Conservation (phyloP, 2,797 vertebrate species). For the Adelosebastes latens region DNA sequence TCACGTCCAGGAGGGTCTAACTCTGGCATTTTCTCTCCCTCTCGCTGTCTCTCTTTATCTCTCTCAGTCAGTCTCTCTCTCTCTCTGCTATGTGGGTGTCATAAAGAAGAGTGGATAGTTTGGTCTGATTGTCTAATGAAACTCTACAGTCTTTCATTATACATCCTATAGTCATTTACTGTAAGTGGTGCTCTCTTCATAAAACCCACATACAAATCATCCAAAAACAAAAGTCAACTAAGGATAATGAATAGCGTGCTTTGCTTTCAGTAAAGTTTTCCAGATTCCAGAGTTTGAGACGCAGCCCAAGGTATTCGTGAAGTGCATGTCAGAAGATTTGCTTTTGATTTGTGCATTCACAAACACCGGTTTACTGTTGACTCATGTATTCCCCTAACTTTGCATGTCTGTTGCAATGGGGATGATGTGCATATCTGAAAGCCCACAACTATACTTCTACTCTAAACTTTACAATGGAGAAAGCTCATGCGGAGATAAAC, state of each 20-base stretch:
- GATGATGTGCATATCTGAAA: conserved; percentile 19
- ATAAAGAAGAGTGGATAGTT: conserved; percentile 64
- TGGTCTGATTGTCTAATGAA: conserved; percentile 69
- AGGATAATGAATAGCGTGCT: not conserved
- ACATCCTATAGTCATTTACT: conserved; percentile 49
- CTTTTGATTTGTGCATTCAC: conserved; percentile 27
- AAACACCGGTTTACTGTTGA: conserved; percentile 16
- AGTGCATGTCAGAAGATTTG: conserved; percentile 10
- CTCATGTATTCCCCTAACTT: conserved; percentile 7
- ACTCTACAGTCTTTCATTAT: conserved; percentile 38
- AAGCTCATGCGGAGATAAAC: conserved; percentile 17
- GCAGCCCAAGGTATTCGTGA: not conserved
- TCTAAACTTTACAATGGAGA: conserved; percentile 26
- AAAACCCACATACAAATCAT: conserved; percentile 28
- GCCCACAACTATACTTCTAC: not conserved
- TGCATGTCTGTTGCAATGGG: conserved; percentile 12
- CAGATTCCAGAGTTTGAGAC: not conserved
- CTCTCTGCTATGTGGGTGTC: conserved; percentile 23
- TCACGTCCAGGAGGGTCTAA: conserved; percentile 50
- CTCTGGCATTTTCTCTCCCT: conserved; percentile 32
- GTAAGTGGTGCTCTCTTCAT: conserved; percentile 45
- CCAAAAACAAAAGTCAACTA: conserved; percentile 17
- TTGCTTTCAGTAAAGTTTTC: conserved; percentile 13
- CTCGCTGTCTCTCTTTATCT: conserved; percentile 28
- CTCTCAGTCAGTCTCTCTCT: not conserved